Evolutionary conservation across 2,888 invertebrate species (phyloP).

Genomic region (Lasius fuliginosus): DNA sequence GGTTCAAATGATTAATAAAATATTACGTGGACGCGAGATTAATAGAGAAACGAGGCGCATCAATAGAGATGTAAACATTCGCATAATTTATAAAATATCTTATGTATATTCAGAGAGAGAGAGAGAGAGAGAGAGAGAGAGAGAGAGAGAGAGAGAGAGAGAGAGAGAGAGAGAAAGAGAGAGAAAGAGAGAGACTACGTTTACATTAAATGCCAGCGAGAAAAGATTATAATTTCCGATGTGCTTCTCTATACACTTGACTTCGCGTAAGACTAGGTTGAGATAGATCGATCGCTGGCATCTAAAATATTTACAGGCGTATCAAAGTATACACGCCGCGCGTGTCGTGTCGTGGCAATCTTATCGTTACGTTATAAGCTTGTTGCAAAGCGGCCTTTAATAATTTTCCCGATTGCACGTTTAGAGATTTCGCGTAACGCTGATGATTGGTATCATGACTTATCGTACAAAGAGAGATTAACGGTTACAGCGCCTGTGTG

Average conservation of each 20-base stretch:
- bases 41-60: background rate
- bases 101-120: background rate
- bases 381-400: conserved; percentile 8
- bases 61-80: background rate
- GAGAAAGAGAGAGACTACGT: background rate
- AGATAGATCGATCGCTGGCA: conserved; percentile 66
- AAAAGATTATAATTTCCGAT: conserved; percentile 9
- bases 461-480: conserved; percentile 40
- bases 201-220: background rate
- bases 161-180: too few relatives aligned
- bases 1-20: background rate
- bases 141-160: too few relatives aligned
- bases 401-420: conserved; percentile 27
- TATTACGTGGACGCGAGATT: background rate
- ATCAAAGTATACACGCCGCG: conserved; percentile 61
- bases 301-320: conserved; percentile 69
- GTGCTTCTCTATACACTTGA: conserved; percentile 23
- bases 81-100: conserved; percentile 20
- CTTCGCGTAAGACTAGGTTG: conserved; percentile 57
- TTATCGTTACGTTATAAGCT: conserved; percentile 44
- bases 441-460: conserved; percentile 1
- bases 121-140: too few relatives aligned
- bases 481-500: conserved; percentile 39
- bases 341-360: conserved; percentile 57
- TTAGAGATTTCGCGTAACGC: background rate